A percentile compares a stretch with the other conserved stretches of the same genome.
These are phyloP conservation scores for Hydrophis major DNA, from an alignment of 2,797 vertebrate species.

Conservation along the genomic window DNA sequence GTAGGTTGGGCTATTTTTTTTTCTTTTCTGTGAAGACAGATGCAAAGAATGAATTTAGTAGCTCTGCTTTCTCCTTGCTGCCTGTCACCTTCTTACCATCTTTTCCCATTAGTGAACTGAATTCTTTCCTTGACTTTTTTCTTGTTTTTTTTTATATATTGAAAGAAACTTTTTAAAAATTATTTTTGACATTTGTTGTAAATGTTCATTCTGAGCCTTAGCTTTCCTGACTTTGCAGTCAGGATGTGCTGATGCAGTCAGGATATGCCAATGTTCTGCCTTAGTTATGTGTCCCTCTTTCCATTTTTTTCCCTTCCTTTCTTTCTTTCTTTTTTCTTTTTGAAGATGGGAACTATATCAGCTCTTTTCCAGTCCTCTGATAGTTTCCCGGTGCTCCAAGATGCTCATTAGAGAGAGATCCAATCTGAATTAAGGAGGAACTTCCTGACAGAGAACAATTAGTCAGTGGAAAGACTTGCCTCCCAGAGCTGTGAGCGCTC, in stretches of 20 bases:
- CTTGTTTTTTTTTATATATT: background rate
- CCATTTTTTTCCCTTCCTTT: background rate
- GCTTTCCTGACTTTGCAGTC: background rate
- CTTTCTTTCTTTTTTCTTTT: too few relatives aligned
- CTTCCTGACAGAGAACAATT: background rate
- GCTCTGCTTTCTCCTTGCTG: background rate
- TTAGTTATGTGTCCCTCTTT: background rate
- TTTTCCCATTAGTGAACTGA: background rate
- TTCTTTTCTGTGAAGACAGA: background rate
- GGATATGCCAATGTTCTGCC: background rate
- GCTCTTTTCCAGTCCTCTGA: too few relatives aligned
- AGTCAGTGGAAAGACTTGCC: background rate
- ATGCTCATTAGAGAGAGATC: background rate
- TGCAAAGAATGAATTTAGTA: background rate
- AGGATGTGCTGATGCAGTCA: too few relatives aligned
- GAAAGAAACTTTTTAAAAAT: background rate
- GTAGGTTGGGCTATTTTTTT: background rate
- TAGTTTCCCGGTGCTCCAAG: background rate
- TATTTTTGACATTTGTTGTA: background rate
- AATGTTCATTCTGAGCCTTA: background rate
- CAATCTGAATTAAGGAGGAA: background rate
- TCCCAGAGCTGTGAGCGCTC: background rate
- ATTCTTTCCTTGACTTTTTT: background rate
- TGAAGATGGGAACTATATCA: too few relatives aligned
- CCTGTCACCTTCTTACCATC: background rate